phyloP scores from a whole-genome alignment of 2,797 vertebrate species.

The Leuciscus waleckii region DNA sequence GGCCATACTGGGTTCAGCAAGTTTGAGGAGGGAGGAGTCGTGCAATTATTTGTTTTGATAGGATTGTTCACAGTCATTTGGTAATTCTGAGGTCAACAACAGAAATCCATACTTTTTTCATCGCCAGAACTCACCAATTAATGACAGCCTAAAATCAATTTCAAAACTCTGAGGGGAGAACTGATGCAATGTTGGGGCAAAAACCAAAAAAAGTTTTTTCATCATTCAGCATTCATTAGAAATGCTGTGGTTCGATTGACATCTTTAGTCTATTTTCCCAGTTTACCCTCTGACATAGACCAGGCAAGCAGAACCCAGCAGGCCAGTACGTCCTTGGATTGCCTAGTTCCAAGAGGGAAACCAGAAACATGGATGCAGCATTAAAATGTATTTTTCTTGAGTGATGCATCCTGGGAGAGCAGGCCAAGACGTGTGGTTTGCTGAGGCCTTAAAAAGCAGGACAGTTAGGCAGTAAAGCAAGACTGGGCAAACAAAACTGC shows the following conservation, averaged over 20 bases:
- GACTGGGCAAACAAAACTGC: conserved; percentile 40
- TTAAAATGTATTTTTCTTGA: conserved; percentile 65
- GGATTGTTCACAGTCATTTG: conserved; percentile 20
- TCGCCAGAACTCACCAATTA: conserved; percentile 16
- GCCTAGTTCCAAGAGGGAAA: conserved; percentile 60
- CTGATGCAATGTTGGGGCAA: conserved; percentile 36
- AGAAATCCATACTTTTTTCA: conserved; percentile 10
- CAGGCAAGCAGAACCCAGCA: conserved; percentile 47
- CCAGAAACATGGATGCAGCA: conserved; percentile 59
- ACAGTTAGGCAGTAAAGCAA: conserved; percentile 53
- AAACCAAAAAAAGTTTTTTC: conserved; percentile 13
- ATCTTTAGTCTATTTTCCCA: conserved; percentile 53
- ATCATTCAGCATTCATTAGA: conserved; percentile 23
- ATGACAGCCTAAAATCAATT: conserved; percentile 1
- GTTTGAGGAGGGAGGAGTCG: conserved; percentile 44
- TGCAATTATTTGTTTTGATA: conserved; percentile 30
- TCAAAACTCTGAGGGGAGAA: conserved; percentile 35
- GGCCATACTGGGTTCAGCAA: conserved; percentile 39
- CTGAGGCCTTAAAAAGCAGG: conserved; percentile 54
- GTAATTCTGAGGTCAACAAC: conserved; percentile 39
- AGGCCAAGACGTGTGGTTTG: conserved; percentile 57
- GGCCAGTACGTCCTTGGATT: conserved; percentile 43
- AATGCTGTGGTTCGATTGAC: conserved; percentile 42
- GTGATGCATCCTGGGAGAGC: conserved; percentile 56
- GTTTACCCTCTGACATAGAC: conserved; percentile 49